phyloP scores from a whole-genome alignment of 2,888 invertebrate genomes.

The Plutella xylostella region DNA sequence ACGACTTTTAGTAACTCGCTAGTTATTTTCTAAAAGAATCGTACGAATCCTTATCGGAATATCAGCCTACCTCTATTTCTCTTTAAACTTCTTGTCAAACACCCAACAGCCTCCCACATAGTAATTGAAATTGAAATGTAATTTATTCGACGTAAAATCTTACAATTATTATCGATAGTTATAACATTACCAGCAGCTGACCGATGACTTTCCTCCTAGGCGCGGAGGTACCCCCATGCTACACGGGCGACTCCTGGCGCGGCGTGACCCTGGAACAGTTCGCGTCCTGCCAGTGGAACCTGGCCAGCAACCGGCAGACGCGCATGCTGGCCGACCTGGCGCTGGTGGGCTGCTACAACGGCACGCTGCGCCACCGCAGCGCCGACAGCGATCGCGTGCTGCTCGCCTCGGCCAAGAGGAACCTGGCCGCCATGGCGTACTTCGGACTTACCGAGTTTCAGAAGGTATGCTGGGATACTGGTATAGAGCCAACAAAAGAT shows the following conservation, averaged over 20 bases:
- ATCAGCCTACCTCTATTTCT: no score
- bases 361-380: slow-evolving; percentile 75
- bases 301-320: slow-evolving; percentile 97
- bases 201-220: no score
- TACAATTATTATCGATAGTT: no score
- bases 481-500: no score
- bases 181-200: no score
- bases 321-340: slow-evolving; percentile 97
- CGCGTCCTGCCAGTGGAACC: slow-evolving; percentile 90
- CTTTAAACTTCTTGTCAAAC: no score
- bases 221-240: slow-evolving; percentile 88
- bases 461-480: slow-evolving; percentile 66
- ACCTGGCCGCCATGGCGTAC: slow-evolving; percentile 95
- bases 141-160: no score
- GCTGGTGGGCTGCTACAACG: slow-evolving; percentile 95
- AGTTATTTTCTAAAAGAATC: no score
- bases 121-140: no score
- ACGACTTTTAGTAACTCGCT: no score
- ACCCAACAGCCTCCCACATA: no score
- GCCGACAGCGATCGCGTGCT: slow-evolving; percentile 85
- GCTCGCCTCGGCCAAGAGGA: slow-evolving; percentile 95
- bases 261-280: slow-evolving; percentile 93
- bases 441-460: slow-evolving; percentile 98
- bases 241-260: slow-evolving; percentile 83
- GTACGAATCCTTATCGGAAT: no score